Conservation (phyloP, 2,888 invertebrate species). For the Steinernema carpocapsae region DNA sequence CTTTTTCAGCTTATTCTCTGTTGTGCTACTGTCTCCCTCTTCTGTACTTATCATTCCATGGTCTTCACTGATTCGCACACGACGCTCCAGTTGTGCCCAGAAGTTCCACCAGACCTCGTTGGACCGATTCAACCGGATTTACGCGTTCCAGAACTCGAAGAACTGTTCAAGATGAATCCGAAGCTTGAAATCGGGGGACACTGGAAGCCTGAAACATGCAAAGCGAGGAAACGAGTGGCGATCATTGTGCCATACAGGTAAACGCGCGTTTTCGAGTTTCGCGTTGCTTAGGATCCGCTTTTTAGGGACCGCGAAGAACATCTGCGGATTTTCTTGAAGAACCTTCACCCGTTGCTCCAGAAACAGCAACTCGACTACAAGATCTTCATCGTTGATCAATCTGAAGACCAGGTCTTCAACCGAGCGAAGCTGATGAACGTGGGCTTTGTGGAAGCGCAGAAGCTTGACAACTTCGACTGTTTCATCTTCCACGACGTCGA, state of each 20-base stretch:
- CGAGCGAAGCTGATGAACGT: constrained; percentile 95
- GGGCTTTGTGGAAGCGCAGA: constrained; percentile 87
- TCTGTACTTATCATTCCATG: not conserved
- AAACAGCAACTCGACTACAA: constrained; percentile 91
- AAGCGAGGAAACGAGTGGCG: constrained; percentile 78
- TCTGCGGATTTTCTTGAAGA: constrained; percentile 79
- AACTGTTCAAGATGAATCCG: constrained; percentile 73
- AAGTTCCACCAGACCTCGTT: constrained; percentile 49
- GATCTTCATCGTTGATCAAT: constrained; percentile 88
- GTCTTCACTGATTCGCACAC: not conserved
- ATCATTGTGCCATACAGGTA: constrained; percentile 85
- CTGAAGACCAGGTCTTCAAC: constrained; percentile 76
- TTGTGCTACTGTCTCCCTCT: constrained; percentile 1
- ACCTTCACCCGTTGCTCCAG: constrained; percentile 89
- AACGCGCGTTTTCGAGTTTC: constrained; percentile 72
- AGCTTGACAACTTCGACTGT: constrained; percentile 72
- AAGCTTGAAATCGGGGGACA: constrained; percentile 83
- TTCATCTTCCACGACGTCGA: constrained; percentile 72
- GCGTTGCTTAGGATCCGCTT: not conserved
- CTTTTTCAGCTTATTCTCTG: not conserved
- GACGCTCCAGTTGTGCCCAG: constrained; percentile 37
- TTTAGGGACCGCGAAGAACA: constrained; percentile 63
- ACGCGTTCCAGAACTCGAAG: constrained; percentile 72
- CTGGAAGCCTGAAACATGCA: constrained; percentile 77
- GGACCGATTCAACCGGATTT: constrained; percentile 65